Evolutionary conservation across 2,888 invertebrate species (phyloP).

Genomic region (Acanthosoma haemorrhoidale): DNA sequence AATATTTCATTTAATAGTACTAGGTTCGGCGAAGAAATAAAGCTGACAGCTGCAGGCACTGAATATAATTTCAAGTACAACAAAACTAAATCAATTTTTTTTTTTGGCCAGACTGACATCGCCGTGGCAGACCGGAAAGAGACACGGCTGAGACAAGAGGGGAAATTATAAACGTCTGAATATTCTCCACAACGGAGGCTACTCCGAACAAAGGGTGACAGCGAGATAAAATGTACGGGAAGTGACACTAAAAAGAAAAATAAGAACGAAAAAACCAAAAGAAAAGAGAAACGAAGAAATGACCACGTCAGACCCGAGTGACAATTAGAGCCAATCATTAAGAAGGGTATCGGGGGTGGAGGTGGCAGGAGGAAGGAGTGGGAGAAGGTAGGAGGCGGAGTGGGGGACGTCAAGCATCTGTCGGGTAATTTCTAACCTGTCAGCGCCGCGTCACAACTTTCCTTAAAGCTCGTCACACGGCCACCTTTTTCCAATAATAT

Average conservation of each 20-base stretch:
- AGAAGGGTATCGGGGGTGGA: neutral
- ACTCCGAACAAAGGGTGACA: conserved; percentile 12
- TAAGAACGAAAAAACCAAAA: too few species aligned
- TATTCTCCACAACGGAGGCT: neutral
- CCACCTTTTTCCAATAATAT: conserved; percentile 10
- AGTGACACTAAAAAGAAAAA: neutral
- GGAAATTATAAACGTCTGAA: conserved; percentile 8
- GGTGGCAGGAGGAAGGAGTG: neutral
- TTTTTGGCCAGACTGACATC: neutral
- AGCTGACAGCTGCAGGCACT: too few species aligned
- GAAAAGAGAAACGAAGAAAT: neutral
- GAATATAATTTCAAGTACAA: conserved; percentile 8
- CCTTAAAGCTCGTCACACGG: conserved; percentile 2
- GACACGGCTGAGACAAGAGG: neutral
- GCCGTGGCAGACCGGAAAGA: conserved; percentile 13
- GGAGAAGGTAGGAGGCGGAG: too few species aligned
- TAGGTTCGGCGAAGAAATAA: too few species aligned
- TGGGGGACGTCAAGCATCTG: conserved; percentile 1
- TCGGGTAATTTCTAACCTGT: conserved; percentile 8
- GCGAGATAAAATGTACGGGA: conserved; percentile 5
- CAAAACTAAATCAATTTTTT: neutral
- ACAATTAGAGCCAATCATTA: conserved; percentile 13
- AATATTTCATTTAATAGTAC: too few species aligned
- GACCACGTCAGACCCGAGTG: conserved; percentile 7
- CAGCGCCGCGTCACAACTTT: conserved; percentile 12